phyloP scores from a whole-genome alignment of 2,113 vertebrate genomes.

The Microcebus ravelobensis region DNA sequence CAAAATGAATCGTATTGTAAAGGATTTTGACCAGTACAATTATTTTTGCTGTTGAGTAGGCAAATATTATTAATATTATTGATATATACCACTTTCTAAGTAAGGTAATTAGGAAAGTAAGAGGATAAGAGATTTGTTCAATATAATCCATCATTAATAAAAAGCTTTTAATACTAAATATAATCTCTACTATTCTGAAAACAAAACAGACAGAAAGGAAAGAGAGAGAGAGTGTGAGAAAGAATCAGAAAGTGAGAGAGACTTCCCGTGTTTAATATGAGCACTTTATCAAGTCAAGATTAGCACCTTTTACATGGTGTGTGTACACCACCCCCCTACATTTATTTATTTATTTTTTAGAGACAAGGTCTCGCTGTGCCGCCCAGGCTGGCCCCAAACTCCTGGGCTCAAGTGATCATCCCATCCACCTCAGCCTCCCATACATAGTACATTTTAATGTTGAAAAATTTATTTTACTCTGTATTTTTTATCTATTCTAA shows the following conservation, averaged over 20 bases:
- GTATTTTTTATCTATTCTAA: background rate
- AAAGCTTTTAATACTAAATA: background rate
- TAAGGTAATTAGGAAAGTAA: background rate
- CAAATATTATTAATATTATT: background rate
- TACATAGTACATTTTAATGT: background rate
- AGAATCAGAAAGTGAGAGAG: background rate
- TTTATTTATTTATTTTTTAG: no score
- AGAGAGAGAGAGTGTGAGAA: background rate
- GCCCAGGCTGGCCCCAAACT: background rate
- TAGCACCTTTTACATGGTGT: background rate
- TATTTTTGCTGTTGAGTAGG: background rate
- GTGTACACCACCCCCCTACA: no score
- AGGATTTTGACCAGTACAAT: background rate
- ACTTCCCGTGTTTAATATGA: background rate
- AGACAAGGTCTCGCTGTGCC: background rate
- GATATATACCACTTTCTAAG: background rate
- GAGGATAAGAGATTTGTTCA: background rate
- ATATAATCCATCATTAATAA: background rate
- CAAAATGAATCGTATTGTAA: background rate
- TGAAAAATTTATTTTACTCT: background rate
- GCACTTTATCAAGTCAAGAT: background rate
- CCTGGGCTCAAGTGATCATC: background rate
- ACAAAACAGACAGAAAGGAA: background rate
- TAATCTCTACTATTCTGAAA: background rate
- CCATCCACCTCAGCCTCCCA: background rate